Percentiles rank a stretch among this genome's conserved stretches.
These are phyloP conservation scores for Peromyscus aztecus DNA, from an alignment of 2,797 vertebrate species.

Conservation along the genomic window DNA sequence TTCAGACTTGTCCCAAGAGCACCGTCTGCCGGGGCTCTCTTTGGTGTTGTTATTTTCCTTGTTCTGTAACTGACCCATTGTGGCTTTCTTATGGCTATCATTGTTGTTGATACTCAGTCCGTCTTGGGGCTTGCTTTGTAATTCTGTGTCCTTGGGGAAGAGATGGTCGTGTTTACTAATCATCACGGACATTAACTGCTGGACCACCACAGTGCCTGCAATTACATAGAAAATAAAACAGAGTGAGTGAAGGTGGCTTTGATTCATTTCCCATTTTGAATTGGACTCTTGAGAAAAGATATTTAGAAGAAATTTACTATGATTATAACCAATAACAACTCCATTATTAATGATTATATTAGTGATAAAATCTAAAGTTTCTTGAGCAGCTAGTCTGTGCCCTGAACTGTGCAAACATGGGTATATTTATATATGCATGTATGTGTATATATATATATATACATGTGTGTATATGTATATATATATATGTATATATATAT, in stretches of 20 bases:
- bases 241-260: neutral
- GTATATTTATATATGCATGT: neutral
- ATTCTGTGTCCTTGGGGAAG: slow-evolving; percentile 92
- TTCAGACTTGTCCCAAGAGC: slow-evolving; percentile 94
- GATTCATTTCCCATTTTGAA: neutral
- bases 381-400: neutral
- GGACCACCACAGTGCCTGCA: slow-evolving; percentile 96
- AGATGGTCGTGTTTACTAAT: slow-evolving; percentile 95
- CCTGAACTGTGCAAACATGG: neutral
- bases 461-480: no score
- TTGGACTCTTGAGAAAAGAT: neutral
- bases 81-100: slow-evolving; percentile 89
- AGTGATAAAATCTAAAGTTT: neutral
- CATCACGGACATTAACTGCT: slow-evolving; percentile 98
- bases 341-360: neutral
- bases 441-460: accelerated
- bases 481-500: no score
- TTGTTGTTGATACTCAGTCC: slow-evolving; percentile 94
- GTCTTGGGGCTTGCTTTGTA: slow-evolving; percentile 85
- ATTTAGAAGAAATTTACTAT: neutral
- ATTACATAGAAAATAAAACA: slow-evolving; percentile 59
- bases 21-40: slow-evolving; percentile 88
- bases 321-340: neutral
- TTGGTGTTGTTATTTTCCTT: slow-evolving; percentile 95
- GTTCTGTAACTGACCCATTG: slow-evolving; percentile 91